Conservation (phyloP, 2,888 invertebrate species). For the Stramonita haemastoma region DNA sequence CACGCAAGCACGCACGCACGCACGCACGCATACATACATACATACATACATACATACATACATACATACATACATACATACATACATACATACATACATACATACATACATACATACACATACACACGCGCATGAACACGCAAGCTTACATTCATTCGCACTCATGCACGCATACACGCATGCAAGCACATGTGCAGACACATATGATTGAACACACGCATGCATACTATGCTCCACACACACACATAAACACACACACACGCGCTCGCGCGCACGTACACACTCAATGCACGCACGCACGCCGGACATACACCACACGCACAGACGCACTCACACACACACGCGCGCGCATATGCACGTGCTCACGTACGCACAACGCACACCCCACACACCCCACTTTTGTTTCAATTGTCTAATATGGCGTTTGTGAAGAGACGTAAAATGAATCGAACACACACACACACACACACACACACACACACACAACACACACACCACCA, state of each 20-base stretch:
- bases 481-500: not conserved
- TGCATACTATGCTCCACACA: not conserved
- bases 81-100: not conserved
- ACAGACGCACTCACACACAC: not conserved
- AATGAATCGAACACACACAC: not conserved
- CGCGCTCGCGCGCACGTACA: not conserved
- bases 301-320: not conserved
- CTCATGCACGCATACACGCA: not conserved
- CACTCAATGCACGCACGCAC: not conserved
- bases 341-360: not conserved
- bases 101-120: not conserved
- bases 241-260: not conserved
- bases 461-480: not conserved
- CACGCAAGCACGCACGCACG: no score
- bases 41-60: no score
- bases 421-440: no score
- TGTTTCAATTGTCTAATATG: no score
- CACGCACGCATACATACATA: no score
- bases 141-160: not conserved
- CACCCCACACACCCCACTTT: no score
- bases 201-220: not conserved
- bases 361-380: no score
- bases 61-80: no score
- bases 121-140: not conserved
- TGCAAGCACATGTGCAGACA: not conserved